Conservation (phyloP, 2,797 vertebrate species). For the Oryzias dopingdopingensis region DNA sequence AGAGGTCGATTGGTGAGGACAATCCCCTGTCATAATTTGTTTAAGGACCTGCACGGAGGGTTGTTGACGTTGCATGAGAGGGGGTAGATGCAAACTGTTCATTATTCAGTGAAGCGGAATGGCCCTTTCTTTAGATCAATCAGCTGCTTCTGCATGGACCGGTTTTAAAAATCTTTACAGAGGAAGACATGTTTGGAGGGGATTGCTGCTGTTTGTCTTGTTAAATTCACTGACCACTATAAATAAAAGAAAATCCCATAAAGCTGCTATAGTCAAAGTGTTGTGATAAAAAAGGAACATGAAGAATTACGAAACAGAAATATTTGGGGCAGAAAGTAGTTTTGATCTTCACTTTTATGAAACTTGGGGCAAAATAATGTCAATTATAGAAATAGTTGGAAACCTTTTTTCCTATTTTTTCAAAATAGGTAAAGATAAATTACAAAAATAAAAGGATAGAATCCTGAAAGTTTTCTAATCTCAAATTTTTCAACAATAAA, state of each 20-base stretch:
- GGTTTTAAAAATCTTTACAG: conserved; percentile 35
- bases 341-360: background rate
- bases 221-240: conserved; percentile 38
- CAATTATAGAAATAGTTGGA: too few relatives aligned
- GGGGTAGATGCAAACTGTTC: conserved; percentile 81
- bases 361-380: too few relatives aligned
- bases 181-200: conserved; percentile 19
- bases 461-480: too few relatives aligned
- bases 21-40: conserved; percentile 86
- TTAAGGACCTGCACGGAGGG: conserved; percentile 78
- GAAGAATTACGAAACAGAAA: background rate
- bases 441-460: too few relatives aligned
- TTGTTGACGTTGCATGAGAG: conserved; percentile 73
- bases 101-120: conserved; percentile 83
- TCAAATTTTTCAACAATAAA: too few relatives aligned
- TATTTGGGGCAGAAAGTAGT: background rate
- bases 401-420: too few relatives aligned
- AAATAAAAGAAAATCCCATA: conserved; percentile 11
- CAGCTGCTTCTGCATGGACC: conserved; percentile 53
- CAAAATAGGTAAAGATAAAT: too few relatives aligned
- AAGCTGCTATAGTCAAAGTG: conserved; percentile 9
- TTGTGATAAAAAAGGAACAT: conserved; percentile 1
- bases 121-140: conserved; percentile 72
- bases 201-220: conserved; percentile 48
- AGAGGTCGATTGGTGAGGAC: conserved; percentile 66